Evolutionary conservation across 2,113 vertebrate genomes (phyloP).

Genomic region (Bothrops jararaca): DNA sequence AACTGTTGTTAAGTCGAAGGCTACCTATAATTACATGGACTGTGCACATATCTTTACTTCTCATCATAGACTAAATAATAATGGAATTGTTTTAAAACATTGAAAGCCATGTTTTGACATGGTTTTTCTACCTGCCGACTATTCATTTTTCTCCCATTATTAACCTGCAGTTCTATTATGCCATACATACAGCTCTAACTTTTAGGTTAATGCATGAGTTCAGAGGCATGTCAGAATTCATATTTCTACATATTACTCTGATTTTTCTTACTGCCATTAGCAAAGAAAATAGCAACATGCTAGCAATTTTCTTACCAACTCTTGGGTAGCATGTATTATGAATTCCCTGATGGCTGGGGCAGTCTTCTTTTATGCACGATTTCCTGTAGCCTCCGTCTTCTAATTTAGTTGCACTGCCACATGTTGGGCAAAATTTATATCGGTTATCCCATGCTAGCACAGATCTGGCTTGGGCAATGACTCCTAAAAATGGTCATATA

Average conservation of each 20-base stretch:
- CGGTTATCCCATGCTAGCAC: constrained; percentile 86
- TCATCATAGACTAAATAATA: background rate
- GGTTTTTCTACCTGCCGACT: background rate
- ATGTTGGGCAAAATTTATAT: constrained; percentile 89
- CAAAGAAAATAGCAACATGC: background rate
- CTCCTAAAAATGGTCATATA: constrained; percentile 69
- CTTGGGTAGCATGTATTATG: constrained; percentile 94
- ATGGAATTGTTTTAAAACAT: background rate
- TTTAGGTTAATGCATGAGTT: background rate
- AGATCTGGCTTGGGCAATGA: constrained; percentile 87
- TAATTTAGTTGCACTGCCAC: constrained; percentile 77
- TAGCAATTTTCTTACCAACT: constrained; percentile 76
- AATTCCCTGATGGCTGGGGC: constrained; percentile 82
- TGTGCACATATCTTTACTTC: too few relatives aligned
- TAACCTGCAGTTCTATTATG: background rate
- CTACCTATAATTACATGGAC: too few relatives aligned
- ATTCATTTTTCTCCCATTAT: background rate
- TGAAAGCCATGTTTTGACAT: background rate
- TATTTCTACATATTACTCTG: background rate
- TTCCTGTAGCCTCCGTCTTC: constrained; percentile 90
- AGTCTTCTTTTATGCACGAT: constrained; percentile 80
- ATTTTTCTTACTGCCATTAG: background rate
- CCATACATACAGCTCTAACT: background rate
- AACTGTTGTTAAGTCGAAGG: too few relatives aligned
- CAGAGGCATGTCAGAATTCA: background rate